phyloP scores from a whole-genome alignment of 2,113 vertebrate species.

The Taxidea taxus region DNA sequence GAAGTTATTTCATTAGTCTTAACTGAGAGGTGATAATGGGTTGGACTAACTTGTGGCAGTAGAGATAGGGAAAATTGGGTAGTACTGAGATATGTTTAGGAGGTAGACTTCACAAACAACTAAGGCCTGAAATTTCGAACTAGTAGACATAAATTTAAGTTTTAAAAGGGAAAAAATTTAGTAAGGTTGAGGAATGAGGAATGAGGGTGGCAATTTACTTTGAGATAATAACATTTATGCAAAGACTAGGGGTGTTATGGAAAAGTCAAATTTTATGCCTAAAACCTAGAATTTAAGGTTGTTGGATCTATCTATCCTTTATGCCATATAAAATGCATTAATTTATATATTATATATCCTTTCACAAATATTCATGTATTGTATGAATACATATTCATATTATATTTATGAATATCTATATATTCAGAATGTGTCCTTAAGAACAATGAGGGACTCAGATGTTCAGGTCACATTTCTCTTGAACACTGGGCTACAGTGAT shows the following conservation, averaged over 20 bases:
- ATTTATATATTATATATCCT: background rate
- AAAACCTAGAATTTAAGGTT: background rate
- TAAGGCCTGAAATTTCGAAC: background rate
- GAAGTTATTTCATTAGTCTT: background rate
- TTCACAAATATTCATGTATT: background rate
- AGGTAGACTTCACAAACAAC: background rate
- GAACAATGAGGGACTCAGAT: background rate
- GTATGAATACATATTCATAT: background rate
- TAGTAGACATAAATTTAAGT: conserved; percentile 18
- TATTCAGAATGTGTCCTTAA: background rate
- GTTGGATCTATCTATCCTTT: background rate
- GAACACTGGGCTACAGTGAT: background rate
- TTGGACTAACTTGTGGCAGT: background rate
- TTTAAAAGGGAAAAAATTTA: background rate
- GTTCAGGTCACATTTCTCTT: background rate
- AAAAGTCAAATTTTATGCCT: background rate
- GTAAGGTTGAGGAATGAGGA: background rate
- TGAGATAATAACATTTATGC: background rate
- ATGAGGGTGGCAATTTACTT: background rate
- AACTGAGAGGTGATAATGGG: background rate
- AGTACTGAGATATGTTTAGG: background rate
- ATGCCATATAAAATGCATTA: background rate
- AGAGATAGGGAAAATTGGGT: background rate
- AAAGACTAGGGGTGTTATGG: background rate
- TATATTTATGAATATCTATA: background rate